Evolutionary conservation across 2,797 vertebrate genomes (phyloP).

Genomic region (Coregonus sp.): DNA sequence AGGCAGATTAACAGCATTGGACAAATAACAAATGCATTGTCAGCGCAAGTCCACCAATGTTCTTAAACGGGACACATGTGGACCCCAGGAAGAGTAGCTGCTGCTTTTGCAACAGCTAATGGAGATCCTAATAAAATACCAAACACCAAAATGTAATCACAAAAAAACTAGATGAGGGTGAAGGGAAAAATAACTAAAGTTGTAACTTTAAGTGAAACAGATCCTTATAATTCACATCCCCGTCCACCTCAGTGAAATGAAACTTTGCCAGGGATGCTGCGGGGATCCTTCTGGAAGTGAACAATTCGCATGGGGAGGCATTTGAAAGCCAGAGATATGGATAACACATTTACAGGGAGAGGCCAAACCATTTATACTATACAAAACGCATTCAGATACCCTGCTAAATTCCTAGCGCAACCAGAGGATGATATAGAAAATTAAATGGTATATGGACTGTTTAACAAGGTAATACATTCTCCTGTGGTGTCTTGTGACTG

Average conservation of each 20-base stretch:
- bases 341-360: conserved; percentile 6
- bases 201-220: background rate
- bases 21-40: too few species aligned
- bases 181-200: background rate
- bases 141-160: too few species aligned
- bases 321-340: background rate
- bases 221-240: background rate
- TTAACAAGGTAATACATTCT: conserved; percentile 48
- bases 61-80: too few species aligned
- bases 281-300: too few species aligned
- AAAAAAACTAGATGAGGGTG: too few species aligned
- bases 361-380: conserved; percentile 39
- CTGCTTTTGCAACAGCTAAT: too few species aligned
- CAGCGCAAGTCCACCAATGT: too few species aligned
- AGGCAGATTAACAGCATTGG: too few species aligned
- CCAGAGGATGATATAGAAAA: conserved; percentile 50
- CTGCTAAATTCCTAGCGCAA: conserved; percentile 40
- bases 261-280: background rate
- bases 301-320: background rate
- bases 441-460: conserved; percentile 50
- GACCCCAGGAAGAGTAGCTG: too few species aligned
- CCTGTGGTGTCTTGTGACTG: conserved; percentile 25
- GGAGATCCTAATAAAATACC: too few species aligned
- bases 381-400: conserved; percentile 30
- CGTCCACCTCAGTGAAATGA: background rate